Evolutionary conservation across 2,888 invertebrate genomes (phyloP).

Genomic region (Trimorus sp.): DNA sequence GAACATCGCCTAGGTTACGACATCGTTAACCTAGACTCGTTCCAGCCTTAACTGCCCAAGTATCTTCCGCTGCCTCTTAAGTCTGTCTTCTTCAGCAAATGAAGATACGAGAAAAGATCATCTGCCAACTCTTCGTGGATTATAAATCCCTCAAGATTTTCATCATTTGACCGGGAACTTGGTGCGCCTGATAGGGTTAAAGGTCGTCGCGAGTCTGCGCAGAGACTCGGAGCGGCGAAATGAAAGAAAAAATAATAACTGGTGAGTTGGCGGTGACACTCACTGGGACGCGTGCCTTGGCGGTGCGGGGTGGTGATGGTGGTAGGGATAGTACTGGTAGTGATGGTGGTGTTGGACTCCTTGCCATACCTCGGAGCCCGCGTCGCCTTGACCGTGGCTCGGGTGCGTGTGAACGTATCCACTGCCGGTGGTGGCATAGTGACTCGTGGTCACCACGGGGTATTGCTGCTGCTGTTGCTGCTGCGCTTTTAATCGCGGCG

Average conservation of each 20-base stretch:
- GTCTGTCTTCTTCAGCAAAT: no score
- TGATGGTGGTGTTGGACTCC: conserved; percentile 81
- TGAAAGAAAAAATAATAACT: conserved; percentile 67
- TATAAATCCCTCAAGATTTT: no score
- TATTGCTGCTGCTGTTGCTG: conserved; percentile 76
- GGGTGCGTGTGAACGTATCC: conserved; percentile 78
- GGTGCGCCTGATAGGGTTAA: no score
- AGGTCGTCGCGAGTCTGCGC: no score
- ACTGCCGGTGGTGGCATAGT: conserved; percentile 74
- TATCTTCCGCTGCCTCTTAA: no score
- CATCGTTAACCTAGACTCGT: no score
- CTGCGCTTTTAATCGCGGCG: conserved; percentile 77
- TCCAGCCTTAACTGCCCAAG: no score
- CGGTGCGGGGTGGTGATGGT: conserved; percentile 83
- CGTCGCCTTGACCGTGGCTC: conserved; percentile 80
- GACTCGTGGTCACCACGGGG: conserved; percentile 77
- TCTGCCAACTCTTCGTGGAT: no score
- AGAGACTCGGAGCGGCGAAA: conserved; percentile 11
- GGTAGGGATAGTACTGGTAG: conserved; percentile 83
- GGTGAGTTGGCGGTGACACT: conserved; percentile 82
- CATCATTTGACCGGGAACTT: no score
- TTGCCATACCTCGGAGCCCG: conserved; percentile 85
- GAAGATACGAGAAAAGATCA: no score
- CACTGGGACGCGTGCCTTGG: conserved; percentile 83
- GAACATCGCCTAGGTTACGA: no score